phyloP scores from a whole-genome alignment of 1,140 invertebrate species.

The Drosophila gunungcola region DNA sequence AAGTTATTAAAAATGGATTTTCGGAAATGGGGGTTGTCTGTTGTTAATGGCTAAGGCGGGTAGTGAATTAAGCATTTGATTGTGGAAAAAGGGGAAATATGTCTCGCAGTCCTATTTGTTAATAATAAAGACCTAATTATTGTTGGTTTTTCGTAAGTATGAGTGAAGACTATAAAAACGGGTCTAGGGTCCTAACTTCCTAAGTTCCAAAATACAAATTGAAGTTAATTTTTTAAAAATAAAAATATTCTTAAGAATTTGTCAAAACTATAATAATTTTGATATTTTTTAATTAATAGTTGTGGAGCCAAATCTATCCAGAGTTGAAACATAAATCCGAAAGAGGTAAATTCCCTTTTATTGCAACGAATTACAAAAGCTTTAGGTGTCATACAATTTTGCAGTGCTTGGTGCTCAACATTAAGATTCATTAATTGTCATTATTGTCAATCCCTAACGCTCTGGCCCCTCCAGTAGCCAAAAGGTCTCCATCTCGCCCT shows the following conservation, averaged over 20 bases:
- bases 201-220: no score
- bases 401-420: constrained; percentile 43
- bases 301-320: no score
- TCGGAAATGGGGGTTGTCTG: constrained; percentile 24
- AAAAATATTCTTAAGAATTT: no score
- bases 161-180: no score
- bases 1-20: constrained; percentile 63
- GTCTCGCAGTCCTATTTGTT: neutral
- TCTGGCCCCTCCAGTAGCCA: constrained; percentile 88
- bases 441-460: constrained; percentile 1
- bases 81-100: neutral
- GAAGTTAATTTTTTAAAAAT: no score
- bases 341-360: constrained; percentile 29
- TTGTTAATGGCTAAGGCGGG: neutral
- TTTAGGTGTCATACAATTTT: constrained; percentile 31
- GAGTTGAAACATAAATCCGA: neutral
- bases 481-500: constrained; percentile 94
- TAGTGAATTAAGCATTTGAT: neutral
- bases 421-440: constrained; percentile 1
- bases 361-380: constrained; percentile 23
- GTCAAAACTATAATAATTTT: no score
- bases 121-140: no score
- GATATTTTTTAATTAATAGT: no score
- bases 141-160: no score
- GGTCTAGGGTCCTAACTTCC: no score